These are phyloP conservation scores for Prorops nasuta DNA, from an alignment of 1,140 invertebrate genomes.

Conservation along the genomic window DNA sequence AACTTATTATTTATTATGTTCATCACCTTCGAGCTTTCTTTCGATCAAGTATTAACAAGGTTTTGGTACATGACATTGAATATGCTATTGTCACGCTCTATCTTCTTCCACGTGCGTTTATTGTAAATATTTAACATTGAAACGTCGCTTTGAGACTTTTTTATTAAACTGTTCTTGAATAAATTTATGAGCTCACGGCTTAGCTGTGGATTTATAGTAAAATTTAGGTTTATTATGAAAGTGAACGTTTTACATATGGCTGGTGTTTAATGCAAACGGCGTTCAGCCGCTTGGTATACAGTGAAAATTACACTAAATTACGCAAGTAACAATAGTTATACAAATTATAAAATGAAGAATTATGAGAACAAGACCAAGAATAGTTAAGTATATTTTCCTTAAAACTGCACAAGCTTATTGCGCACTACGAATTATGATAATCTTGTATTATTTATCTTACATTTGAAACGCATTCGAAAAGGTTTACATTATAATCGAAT, in stretches of 20 bases:
- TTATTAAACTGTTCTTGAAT: too few relatives aligned
- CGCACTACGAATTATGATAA: background rate
- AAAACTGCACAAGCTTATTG: conserved; percentile 2
- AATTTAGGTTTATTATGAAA: conserved; percentile 51
- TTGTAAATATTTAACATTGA: background rate
- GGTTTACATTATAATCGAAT: too few relatives aligned
- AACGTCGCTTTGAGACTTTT: background rate
- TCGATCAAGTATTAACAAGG: background rate
- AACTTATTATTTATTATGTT: too few relatives aligned
- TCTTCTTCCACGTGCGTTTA: background rate
- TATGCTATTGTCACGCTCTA: background rate
- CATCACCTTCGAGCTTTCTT: background rate
- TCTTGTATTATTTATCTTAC: conserved; percentile 12
- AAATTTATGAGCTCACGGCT: background rate
- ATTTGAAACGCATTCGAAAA: too few relatives aligned
- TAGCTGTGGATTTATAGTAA: conserved; percentile 43
- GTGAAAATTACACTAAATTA: conserved; percentile 34
- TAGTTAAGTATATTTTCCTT: background rate
- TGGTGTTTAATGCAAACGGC: conserved; percentile 28
- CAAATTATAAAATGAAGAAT: conserved; percentile 23
- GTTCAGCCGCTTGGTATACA: conserved; percentile 21
- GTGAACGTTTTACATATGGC: conserved; percentile 51
- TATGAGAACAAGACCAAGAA: conserved; percentile 14
- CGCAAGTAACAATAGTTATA: conserved; percentile 19
- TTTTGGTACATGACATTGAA: background rate